Evolutionary conservation across 2,888 invertebrate species (phyloP), one percentile per base, ranked within the genome.

Genomic region (Drosophila koepferae): DNA sequence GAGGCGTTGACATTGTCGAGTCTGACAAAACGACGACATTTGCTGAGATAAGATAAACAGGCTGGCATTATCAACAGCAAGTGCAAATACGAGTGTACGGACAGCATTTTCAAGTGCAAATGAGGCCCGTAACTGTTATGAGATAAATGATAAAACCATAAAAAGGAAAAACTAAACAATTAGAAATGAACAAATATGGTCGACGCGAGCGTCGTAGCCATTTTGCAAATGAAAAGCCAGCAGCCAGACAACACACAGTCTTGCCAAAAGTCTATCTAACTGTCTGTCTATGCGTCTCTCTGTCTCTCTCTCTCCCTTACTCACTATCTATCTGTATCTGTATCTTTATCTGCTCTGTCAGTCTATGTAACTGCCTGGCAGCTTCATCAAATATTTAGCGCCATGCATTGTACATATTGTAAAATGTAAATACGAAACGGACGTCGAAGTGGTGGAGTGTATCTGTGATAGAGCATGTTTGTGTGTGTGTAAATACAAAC

Each of bases 311-410:
- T n/a, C n/a, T 23, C 3, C 3, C 23, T n/a, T n/a, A 2, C 23
- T 2, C 23, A 0, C 23, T 23, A 23, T 23, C 23, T 23, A 23
- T 23, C 23, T 23, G 3, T 23, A 23, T 23, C 54, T 65, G 58
- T 63, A 56, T 66, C 38, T 60, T 65, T 74, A 63, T 83, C 63
- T 65, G 55, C 55, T 28, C 55, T 34, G 70, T 53, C 23, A 3
- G 23, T 62, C 59, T 61, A 28, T 72, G 65, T 34, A 16, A 4
- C 61, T 6, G 43, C 20, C 75, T 54, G 69, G 72, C 76, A 82
- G 80, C 89, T 74, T 89, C 89, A 86, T 86, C 87, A 86, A 86
- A 86, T 87, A 86, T 86, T 86, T 86, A 86, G 76, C 79, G 81
- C 75, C 82, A 75, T 69, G 41, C 80, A 78, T 79, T 79, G 77